These are phyloP conservation scores for Trididemnum miniatum DNA, from an alignment of 23 tunicate genomes.

Conservation along the genomic window DNA sequence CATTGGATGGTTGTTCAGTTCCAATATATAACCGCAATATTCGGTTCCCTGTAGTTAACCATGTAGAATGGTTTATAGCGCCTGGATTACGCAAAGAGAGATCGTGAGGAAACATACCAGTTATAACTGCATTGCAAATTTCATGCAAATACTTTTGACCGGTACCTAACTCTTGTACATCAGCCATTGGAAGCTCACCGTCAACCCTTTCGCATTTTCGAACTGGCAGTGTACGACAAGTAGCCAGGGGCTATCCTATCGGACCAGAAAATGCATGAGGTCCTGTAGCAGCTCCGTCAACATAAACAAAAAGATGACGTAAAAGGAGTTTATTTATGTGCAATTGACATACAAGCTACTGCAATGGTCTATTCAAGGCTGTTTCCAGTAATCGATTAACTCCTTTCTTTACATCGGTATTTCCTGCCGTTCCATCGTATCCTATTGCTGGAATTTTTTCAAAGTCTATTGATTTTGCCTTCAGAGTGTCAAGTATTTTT, in stretches of 20 bases:
- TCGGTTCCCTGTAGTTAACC: not conserved
- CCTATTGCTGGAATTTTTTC: not conserved
- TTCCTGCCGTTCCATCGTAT: not conserved
- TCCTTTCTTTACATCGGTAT: not conserved
- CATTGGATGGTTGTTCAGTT: not conserved
- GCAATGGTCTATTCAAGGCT: not conserved
- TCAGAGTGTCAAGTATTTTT: not conserved
- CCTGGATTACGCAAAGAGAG: not conserved
- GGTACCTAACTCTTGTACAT: not conserved
- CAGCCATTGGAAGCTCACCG: not conserved
- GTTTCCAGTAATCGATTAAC: not conserved
- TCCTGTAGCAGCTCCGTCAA: no score
- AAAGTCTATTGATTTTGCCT: not conserved
- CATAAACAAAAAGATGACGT: constrained; percentile 1
- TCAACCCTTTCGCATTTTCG: no score
- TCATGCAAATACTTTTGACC: not conserved
- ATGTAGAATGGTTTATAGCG: not conserved
- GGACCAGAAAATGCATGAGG: no score
- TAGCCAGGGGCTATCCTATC: no score
- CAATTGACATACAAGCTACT: not conserved
- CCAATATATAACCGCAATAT: not conserved
- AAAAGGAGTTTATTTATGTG: constrained; percentile 9
- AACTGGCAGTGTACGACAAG: no score
- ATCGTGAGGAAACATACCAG: not conserved
- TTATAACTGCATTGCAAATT: not conserved